phyloP scores from a whole-genome alignment of 2,113 vertebrate genomes.

The Brevimyrus niger region DNA sequence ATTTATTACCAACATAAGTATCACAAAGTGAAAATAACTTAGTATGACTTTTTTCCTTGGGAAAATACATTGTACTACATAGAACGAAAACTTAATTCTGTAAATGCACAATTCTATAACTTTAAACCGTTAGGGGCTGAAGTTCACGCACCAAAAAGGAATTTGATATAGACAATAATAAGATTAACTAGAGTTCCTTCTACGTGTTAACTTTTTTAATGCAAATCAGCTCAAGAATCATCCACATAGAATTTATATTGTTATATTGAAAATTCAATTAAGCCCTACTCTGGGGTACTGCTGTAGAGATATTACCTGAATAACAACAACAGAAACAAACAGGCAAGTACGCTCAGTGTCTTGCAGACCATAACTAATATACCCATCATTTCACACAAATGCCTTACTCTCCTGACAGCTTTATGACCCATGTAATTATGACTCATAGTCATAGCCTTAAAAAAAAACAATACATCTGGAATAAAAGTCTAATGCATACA shows the following conservation, averaged over 20 bases:
- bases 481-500: not conserved
- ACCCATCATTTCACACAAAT: not conserved
- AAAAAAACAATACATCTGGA: not conserved
- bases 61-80: not conserved
- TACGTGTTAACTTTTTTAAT: not conserved
- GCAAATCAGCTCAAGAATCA: not conserved
- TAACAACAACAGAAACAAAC: not conserved
- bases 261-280: not conserved
- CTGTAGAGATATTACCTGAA: not conserved
- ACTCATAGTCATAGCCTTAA: not conserved
- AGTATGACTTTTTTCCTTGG: not conserved
- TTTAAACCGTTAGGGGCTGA: not conserved
- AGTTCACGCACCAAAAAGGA: not conserved
- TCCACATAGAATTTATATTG: not conserved
- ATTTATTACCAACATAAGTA: not conserved
- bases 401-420: not conserved
- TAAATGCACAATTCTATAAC: not conserved
- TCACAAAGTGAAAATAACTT: not conserved
- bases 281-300: not conserved
- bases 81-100: not conserved
- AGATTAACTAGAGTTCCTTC: not conserved
- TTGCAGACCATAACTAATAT: not conserved
- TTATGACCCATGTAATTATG: not conserved
- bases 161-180: not conserved
- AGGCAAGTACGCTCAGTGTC: not conserved